These are phyloP conservation scores for Albula goreensis DNA, from an alignment of 2,113 vertebrate species.

Conservation along the genomic window DNA sequence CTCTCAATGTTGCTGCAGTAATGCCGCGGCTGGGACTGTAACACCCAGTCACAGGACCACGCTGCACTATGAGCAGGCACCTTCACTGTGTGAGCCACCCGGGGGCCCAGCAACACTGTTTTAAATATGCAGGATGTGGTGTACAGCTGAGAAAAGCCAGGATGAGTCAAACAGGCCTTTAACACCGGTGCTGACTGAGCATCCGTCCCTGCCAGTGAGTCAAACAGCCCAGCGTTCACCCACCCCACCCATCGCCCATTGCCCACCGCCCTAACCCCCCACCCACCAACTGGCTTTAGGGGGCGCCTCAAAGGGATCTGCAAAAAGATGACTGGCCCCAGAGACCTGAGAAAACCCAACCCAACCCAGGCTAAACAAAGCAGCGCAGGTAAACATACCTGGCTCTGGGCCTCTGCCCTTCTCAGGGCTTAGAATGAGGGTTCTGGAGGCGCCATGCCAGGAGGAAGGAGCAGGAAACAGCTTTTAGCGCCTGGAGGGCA, in stretches of 20 bases:
- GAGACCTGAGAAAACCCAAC: neutral
- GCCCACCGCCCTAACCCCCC: too few species aligned
- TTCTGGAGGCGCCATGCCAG: neutral
- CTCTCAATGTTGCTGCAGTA: too few species aligned
- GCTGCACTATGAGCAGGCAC: too few species aligned
- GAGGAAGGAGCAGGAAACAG: neutral
- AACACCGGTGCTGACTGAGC: neutral
- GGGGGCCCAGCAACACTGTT: too few species aligned
- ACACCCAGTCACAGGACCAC: too few species aligned
- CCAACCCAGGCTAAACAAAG: neutral
- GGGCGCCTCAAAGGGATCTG: neutral
- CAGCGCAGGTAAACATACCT: neutral
- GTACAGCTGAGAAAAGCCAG: too few species aligned
- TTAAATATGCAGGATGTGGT: too few species aligned
- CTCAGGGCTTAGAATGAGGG: neutral
- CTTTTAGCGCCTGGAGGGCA: constrained; percentile 6
- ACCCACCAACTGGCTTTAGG: neutral
- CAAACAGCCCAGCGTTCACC: neutral
- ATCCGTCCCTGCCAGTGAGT: too few species aligned
- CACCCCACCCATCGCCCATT: neutral
- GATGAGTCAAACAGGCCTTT: neutral
- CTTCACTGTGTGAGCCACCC: too few species aligned
- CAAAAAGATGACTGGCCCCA: neutral
- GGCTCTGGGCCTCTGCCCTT: neutral
- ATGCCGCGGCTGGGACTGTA: too few species aligned